A percentile compares a stretch with the other conserved stretches of the same genome.
Conservation (phyloP, 2,797 vertebrate genomes). For the Hylomyscus alleni region DNA sequence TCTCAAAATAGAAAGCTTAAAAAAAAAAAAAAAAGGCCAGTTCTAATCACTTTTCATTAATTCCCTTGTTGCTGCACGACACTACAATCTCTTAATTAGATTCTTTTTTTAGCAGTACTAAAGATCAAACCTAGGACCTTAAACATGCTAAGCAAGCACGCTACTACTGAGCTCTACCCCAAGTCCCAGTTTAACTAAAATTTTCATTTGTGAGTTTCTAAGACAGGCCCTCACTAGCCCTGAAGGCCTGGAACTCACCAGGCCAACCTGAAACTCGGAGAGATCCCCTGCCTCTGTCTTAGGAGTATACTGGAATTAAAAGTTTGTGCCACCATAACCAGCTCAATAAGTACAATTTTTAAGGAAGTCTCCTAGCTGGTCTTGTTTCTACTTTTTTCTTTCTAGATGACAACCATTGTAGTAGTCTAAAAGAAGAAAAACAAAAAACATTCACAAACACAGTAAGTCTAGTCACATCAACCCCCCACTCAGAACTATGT, state of each 20-base stretch:
- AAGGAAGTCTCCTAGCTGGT: neutral
- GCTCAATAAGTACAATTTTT: neutral
- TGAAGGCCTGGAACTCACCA: neutral
- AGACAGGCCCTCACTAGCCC: neutral
- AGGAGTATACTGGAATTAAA: neutral
- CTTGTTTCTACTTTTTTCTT: conserved; percentile 5
- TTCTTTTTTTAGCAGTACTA: neutral
- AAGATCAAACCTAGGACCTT: neutral
- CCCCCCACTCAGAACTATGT: conserved; percentile 21
- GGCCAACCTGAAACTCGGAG: neutral
- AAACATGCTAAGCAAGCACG: neutral
- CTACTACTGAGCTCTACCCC: neutral
- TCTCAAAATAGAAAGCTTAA: conserved; percentile 23
- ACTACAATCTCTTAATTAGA: neutral
- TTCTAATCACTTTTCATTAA: conserved; percentile 43
- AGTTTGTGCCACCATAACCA: neutral
- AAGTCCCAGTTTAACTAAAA: neutral
- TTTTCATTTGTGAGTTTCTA: neutral
- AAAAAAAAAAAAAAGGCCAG: conserved; percentile 19
- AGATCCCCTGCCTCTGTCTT: neutral
- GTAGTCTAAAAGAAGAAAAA: neutral
- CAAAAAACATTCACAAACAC: conserved; percentile 38
- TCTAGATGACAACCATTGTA: neutral
- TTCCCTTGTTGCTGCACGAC: neutral
- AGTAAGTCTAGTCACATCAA: neutral